Conservation (phyloP, 92 coral and sea anemone species). For the Porites cylindrica region DNA sequence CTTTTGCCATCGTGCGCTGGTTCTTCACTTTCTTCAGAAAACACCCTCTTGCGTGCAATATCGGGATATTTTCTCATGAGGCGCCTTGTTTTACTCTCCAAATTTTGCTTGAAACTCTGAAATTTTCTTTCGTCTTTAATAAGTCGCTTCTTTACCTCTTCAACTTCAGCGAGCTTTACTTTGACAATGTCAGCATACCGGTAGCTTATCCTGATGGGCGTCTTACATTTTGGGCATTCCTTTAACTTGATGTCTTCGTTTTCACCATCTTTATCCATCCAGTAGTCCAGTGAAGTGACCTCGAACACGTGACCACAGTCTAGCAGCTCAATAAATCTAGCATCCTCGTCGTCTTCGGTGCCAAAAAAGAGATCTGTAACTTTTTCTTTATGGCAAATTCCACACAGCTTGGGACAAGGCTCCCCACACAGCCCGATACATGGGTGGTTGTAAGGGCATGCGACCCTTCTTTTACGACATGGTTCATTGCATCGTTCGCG, state of each 20-base stretch:
- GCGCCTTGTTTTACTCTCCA: conserved; percentile 5
- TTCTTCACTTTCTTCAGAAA: not conserved
- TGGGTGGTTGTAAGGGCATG: conserved; percentile 65
- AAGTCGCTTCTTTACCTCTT: conserved; percentile 67
- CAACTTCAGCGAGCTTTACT: conserved; percentile 73
- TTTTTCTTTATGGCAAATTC: conserved; percentile 76
- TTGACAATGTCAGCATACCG: conserved; percentile 90
- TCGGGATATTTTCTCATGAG: conserved; percentile 43
- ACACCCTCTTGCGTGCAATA: not conserved
- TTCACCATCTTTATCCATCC: conserved; percentile 68
- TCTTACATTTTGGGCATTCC: conserved; percentile 86
- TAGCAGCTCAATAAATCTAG: conserved; percentile 80
- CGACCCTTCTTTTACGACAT: conserved; percentile 51
- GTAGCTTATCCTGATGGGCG: conserved; percentile 80
- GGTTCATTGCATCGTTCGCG: conserved; percentile 81
- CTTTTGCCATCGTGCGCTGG: not conserved
- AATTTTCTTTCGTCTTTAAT: conserved; percentile 56
- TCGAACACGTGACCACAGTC: conserved; percentile 92
- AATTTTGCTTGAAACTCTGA: conserved; percentile 8
- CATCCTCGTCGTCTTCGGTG: conserved; percentile 73
- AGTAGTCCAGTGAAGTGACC: conserved; percentile 79
- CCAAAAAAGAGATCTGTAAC: conserved; percentile 90
- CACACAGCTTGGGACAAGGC: conserved; percentile 88
- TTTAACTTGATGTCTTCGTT: conserved; percentile 65
- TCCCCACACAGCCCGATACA: conserved; percentile 96